Percentiles rank a stretch among this genome's conserved stretches.
phyloP scores from a whole-genome alignment of 2,797 vertebrate genomes.

The Pitangus sulphuratus region DNA sequence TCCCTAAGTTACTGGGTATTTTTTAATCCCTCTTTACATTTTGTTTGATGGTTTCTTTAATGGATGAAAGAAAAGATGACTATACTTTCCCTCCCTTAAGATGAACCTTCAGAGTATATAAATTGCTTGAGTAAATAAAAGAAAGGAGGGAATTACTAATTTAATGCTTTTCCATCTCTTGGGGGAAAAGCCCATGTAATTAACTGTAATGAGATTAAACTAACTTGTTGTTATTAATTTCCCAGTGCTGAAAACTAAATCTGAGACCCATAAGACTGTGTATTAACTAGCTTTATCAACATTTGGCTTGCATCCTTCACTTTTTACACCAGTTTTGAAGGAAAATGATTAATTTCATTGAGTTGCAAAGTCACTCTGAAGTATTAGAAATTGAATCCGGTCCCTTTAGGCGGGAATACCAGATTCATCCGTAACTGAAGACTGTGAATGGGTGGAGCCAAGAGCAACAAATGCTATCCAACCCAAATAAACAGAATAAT shows the following conservation, averaged over 20 bases:
- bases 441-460: background rate
- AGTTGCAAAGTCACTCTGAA: background rate
- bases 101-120: constrained; percentile 43
- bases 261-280: constrained; percentile 6
- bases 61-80: background rate
- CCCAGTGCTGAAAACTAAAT: constrained; percentile 50
- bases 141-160: constrained; percentile 65
- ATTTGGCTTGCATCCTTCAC: background rate
- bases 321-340: constrained; percentile 9
- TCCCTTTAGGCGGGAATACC: background rate
- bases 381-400: background rate
- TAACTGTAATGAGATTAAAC: constrained; percentile 79
- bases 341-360: background rate
- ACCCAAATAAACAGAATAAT: background rate
- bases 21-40: background rate
- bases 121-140: constrained; percentile 66
- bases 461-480: background rate
- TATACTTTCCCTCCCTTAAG: background rate
- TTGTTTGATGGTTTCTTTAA: constrained; percentile 22
- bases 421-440: background rate
- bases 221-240: constrained; percentile 73
- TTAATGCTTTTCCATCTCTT: constrained; percentile 66
- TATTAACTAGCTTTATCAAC: constrained; percentile 47
- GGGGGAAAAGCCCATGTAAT: constrained; percentile 72
- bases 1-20: background rate